Evolutionary conservation across 1,140 invertebrate species (phyloP).

Genomic region (Platorchestia sp.): DNA sequence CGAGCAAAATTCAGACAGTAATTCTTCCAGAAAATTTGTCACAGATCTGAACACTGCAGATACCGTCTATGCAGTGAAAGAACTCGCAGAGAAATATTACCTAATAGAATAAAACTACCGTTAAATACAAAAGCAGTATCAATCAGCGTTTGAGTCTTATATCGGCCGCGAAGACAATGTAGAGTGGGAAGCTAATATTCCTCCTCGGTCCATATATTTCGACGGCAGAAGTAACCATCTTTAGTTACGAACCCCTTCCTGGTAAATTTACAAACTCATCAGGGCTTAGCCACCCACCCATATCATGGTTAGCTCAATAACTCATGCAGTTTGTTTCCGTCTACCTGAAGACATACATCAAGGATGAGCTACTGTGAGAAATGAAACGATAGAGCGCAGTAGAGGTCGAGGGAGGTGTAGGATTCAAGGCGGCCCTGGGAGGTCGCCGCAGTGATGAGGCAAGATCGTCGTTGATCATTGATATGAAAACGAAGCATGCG

Average conservation of each 20-base stretch:
- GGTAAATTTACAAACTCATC: neutral
- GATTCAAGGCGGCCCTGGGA: neutral
- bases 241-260: neutral
- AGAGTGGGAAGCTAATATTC: neutral
- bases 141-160: neutral
- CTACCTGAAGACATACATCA: neutral
- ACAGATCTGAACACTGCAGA: neutral
- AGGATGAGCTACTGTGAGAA: neutral
- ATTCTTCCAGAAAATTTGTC: neutral
- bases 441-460: neutral
- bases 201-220: neutral
- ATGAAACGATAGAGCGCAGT: neutral
- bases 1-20: neutral
- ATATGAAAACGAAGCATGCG: neutral
- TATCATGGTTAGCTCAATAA: neutral
- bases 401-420: neutral
- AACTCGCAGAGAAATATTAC: neutral
- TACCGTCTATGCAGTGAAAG: neutral
- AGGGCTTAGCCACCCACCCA: neutral
- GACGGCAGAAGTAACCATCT: neutral
- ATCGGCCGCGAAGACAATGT: neutral
- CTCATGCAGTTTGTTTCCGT: conserved; percentile 6
- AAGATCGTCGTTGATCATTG: neutral
- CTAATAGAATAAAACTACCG: neutral
- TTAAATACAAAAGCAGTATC: neutral